phyloP scores from a whole-genome alignment of 2,113 vertebrate species.

The Gobius niger region DNA sequence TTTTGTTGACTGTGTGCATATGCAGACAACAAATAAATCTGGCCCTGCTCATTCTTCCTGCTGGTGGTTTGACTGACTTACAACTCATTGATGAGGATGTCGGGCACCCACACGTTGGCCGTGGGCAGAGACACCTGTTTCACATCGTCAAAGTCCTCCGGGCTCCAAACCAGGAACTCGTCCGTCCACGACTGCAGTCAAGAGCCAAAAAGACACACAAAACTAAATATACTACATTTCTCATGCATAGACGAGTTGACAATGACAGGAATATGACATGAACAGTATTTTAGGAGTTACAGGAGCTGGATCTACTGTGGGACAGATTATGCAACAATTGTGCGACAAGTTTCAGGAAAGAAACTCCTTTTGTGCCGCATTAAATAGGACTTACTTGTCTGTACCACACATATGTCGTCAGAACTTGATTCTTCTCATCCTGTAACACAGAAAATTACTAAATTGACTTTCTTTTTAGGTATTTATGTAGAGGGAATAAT shows the following conservation, averaged over 20 bases:
- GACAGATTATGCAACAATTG: too few species aligned
- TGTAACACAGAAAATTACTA: slow-evolving; percentile 44
- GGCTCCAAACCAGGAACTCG: slow-evolving; percentile 93
- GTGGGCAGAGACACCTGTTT: slow-evolving; percentile 87
- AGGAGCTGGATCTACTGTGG: too few species aligned
- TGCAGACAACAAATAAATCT: too few species aligned
- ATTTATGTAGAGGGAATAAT: too few species aligned
- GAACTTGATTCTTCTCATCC: slow-evolving; percentile 98
- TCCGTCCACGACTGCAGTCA: slow-evolving; percentile 86
- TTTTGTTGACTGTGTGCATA: too few species aligned
- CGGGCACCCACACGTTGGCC: slow-evolving; percentile 91
- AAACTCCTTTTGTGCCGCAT: too few species aligned
- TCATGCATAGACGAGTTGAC: too few species aligned
- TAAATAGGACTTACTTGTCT: slow-evolving; percentile 82
- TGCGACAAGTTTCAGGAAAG: too few species aligned
- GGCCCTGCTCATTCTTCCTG: too few species aligned
- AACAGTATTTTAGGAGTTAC: too few species aligned
- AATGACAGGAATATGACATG: too few species aligned
- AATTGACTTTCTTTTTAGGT: too few species aligned
- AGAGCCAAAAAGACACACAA: background rate
- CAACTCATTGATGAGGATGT: slow-evolving; percentile 99
- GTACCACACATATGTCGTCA: slow-evolving; percentile 98
- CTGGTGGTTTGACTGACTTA: slow-evolving; percentile 69
- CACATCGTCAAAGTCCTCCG: slow-evolving; percentile 87
- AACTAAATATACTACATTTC: background rate